Evolutionary conservation across 2,113 vertebrate genomes (phyloP).

Genomic region (Lepisosteus oculatus): DNA sequence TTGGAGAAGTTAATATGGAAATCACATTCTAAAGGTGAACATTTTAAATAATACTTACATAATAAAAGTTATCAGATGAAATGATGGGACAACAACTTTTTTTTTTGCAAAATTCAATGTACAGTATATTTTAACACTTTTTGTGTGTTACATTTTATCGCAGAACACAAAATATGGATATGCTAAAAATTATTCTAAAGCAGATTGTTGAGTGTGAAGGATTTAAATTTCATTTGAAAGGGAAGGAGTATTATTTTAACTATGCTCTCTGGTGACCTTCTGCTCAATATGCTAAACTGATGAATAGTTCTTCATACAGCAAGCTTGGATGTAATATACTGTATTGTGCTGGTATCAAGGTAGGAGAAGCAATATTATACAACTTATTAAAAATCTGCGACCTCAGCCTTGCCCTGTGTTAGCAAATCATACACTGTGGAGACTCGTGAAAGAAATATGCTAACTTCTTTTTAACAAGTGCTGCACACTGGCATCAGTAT

Average conservation of each 20-base stretch:
- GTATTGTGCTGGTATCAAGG: not conserved
- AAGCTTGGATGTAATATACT: not conserved
- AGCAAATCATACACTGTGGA: too few species aligned
- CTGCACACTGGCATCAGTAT: too few species aligned
- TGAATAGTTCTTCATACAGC: conserved; percentile 6
- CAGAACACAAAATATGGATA: not conserved
- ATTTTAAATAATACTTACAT: not conserved
- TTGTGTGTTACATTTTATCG: too few species aligned
- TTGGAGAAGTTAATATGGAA: too few species aligned
- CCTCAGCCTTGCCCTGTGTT: conserved; percentile 1
- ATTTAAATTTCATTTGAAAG: conserved; percentile 5
- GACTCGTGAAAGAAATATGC: too few species aligned
- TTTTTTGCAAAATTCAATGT: not conserved
- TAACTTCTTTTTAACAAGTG: too few species aligned
- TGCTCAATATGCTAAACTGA: conserved; percentile 14
- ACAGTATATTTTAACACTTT: not conserved
- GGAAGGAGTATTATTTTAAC: not conserved
- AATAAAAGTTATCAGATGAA: too few species aligned
- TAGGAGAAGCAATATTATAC: conserved; percentile 17
- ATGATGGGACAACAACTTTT: too few species aligned
- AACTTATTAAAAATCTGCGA: conserved; percentile 15
- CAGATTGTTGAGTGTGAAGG: conserved; percentile 4
- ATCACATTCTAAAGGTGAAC: not conserved
- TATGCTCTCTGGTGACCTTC: not conserved
- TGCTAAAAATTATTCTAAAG: not conserved